Base-by-base conservation (phyloP, 2,797 vertebrate genomes). In the Poeciliopsis paucimaculata region DNA sequence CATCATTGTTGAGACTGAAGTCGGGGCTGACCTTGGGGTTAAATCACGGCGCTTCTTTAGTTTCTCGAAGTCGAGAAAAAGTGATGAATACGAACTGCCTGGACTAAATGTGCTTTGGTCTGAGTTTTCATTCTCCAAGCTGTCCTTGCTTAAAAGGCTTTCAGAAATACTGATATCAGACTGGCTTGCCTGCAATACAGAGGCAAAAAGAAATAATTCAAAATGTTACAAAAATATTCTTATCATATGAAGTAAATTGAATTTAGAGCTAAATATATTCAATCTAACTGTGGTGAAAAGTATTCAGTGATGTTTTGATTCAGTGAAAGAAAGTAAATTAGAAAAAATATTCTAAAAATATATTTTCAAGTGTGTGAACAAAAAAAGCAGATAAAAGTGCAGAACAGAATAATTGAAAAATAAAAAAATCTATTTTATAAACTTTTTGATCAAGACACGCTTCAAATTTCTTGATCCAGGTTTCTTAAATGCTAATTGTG, bases 121-220 rank as follows among this genome's bases (percentile, higher is more conserved):
- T 88, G 73, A 88, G 15, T 95, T 94, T 78, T 94, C 95, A 80
- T 90, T 94, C 77, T 99, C 98, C 89, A 99, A 96, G 88, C 98
- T 99, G 93, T 99, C 98, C 87, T 95, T 90, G 92, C 96, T 98
- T 26, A 93, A 97, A 74, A 97, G 84, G 77, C 96, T 98, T 86
- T 97, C 97, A 81, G 96, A 96, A 85, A 90, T 91, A 78, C 92
- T 91, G 90, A 92, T 89, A 80, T 95, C 92, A 84, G 95, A 93
- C 85, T 94, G 91, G 87, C 93, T 92, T 87, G 96, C 96, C 98
- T 99, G 84, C 81, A 91, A 90, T 9, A 79, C 64, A n/a, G 34
- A 84, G 55, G 11, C n/a, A 77, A 75, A 87, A 81, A 80, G 60
- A 80, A 66, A 71, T 18, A 34, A 57, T 74, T 76, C 47, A 72